phyloP scores from a whole-genome alignment of 2,113 vertebrate genomes.

The Calyptommatus sinebrachiatus region DNA sequence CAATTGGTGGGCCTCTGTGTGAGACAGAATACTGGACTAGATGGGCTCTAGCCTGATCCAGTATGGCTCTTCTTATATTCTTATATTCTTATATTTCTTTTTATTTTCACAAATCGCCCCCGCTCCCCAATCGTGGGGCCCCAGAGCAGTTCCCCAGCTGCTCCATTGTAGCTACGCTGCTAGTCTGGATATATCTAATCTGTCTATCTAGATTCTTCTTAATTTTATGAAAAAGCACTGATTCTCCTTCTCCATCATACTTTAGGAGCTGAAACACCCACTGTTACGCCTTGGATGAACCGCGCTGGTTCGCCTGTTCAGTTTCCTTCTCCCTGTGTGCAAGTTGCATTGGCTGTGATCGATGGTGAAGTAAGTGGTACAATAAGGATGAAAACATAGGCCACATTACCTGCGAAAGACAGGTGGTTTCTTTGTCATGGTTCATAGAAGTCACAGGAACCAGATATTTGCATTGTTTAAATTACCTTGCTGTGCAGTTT shows the following conservation, averaged over 20 bases:
- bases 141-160: too few relatives aligned
- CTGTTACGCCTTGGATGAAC: constrained; percentile 76
- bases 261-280: constrained; percentile 71
- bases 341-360: constrained; percentile 77
- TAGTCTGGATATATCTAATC: too few relatives aligned
- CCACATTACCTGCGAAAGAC: not conserved
- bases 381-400: not conserved
- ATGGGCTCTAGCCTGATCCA: too few relatives aligned
- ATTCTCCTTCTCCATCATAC: constrained; percentile 14
- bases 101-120: too few relatives aligned
- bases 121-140: too few relatives aligned
- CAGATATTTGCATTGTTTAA: not conserved
- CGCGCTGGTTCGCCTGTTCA: constrained; percentile 63
- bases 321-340: constrained; percentile 80
- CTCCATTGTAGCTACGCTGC: too few relatives aligned
- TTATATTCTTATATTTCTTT: too few relatives aligned
- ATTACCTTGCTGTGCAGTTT: not conserved
- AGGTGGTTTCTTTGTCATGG: not conserved
- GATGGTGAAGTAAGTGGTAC: constrained; percentile 75
- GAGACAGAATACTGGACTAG: too few relatives aligned
- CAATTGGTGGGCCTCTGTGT: too few relatives aligned
- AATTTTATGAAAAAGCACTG: not conserved
- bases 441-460: not conserved
- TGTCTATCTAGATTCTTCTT: too few relatives aligned
- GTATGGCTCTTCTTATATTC: too few relatives aligned